Percentiles rank a stretch among this genome's conserved stretches.
These are phyloP conservation scores for Anoplophora glabripennis DNA, from an alignment of 1,140 invertebrate genomes.

Conservation along the genomic window DNA sequence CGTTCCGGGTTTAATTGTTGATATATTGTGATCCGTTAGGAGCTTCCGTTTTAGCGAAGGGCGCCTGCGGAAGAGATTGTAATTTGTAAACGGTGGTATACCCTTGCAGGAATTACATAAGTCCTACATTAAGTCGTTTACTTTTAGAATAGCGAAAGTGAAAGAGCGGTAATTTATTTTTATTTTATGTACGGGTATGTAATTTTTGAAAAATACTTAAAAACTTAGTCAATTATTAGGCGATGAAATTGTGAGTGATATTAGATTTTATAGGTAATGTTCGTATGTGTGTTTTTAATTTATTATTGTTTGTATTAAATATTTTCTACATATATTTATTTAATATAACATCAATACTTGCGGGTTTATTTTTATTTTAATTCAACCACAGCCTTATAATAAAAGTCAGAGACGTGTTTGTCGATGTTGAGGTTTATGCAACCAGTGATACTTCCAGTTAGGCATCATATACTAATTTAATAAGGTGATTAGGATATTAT, in stretches of 20 bases:
- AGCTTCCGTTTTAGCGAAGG: constrained; percentile 14
- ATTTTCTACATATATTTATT: no score
- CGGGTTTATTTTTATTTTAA: no score
- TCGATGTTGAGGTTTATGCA: no score
- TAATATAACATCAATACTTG: no score
- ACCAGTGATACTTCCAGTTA: no score
- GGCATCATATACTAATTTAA: no score
- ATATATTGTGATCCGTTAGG: not conserved
- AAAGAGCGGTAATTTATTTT: not conserved
- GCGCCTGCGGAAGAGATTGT: not conserved
- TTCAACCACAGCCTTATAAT: no score
- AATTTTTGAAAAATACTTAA: not conserved
- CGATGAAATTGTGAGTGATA: constrained; percentile 9
- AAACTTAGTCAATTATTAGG: constrained; percentile 5
- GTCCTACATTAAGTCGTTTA: not conserved
- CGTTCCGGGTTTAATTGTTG: not conserved
- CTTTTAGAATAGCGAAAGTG: not conserved
- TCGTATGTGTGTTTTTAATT: constrained; percentile 2
- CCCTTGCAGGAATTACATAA: not conserved
- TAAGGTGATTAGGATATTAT: no score
- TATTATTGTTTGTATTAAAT: constrained; percentile 6
- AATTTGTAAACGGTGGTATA: not conserved
- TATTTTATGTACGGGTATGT: not conserved
- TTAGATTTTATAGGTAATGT: not conserved
- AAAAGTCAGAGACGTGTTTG: no score